Percentiles rank a stretch among this genome's conserved stretches.
Conservation (phyloP, 2,888 invertebrate species). For the Caenorhabditis sp. region DNA sequence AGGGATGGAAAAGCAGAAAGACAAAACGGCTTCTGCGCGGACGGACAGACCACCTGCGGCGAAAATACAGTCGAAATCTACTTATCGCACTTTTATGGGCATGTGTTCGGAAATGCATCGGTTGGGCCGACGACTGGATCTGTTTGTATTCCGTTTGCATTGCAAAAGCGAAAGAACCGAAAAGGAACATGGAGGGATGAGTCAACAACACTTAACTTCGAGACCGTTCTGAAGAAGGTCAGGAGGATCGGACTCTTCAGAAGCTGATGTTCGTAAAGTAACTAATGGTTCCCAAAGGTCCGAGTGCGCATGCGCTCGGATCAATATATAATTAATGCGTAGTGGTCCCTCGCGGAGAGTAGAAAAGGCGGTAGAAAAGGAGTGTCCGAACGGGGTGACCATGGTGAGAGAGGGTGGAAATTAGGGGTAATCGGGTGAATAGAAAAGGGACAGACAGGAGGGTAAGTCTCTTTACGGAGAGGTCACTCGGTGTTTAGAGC, state of each 20-base stretch:
- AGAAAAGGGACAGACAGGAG: neutral
- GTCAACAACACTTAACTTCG: neutral
- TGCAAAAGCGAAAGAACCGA: neutral
- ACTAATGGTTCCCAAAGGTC: too few species aligned
- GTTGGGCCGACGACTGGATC: neutral
- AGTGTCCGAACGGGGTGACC: slow-evolving; percentile 10
- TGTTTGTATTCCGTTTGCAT: slow-evolving; percentile 1
- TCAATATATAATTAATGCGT: slow-evolving; percentile 13
- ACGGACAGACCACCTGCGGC: slow-evolving; percentile 14
- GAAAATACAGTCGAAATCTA: slow-evolving; percentile 36
- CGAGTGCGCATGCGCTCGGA: too few species aligned
- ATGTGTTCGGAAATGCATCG: slow-evolving; percentile 28
- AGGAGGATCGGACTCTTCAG: neutral
- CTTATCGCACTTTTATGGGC: slow-evolving; percentile 37
- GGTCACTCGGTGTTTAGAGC: slow-evolving; percentile 13
- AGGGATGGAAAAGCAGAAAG: slow-evolving; percentile 3
- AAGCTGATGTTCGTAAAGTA: too few species aligned
- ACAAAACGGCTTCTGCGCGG: slow-evolving; percentile 9
- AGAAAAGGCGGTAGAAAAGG: slow-evolving; percentile 5
- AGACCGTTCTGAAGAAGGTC: neutral
- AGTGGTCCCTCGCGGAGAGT: slow-evolving; percentile 6
- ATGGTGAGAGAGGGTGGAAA: slow-evolving; percentile 33
- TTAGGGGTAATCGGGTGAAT: slow-evolving; percentile 42
- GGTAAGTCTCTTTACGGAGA: slow-evolving; percentile 21
- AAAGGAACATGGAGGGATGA: neutral